A percentile compares a stretch with the other conserved stretches of the same genome.
These are phyloP conservation scores for Sparus aurata DNA, from an alignment of 2,797 vertebrate genomes.

Conservation along the genomic window DNA sequence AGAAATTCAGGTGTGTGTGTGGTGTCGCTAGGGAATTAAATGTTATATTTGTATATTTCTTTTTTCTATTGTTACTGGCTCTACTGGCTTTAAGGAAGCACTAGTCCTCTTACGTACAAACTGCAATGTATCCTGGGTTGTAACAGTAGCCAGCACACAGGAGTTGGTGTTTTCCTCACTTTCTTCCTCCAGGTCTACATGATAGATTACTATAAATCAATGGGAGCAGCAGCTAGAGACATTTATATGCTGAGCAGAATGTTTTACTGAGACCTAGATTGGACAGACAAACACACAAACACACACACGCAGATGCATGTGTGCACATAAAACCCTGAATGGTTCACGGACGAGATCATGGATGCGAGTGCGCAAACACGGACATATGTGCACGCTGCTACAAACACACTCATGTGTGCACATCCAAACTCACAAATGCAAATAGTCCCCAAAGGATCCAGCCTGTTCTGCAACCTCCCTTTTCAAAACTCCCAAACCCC, in stretches of 20 bases:
- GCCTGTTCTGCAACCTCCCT: constrained; percentile 12
- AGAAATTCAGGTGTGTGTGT: not conserved
- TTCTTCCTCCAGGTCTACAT: constrained; percentile 8
- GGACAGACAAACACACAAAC: constrained; percentile 9
- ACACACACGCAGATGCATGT: constrained; percentile 8
- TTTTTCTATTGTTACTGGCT: not conserved
- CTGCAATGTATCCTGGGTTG: constrained; percentile 10
- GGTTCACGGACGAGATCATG: constrained; percentile 3
- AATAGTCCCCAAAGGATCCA: constrained; percentile 56
- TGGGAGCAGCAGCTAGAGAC: constrained; percentile 36
- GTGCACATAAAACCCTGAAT: constrained; percentile 10
- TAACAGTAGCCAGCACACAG: constrained; percentile 6
- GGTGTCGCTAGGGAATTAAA: not conserved
- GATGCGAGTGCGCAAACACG: not conserved
- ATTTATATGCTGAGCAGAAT: constrained; percentile 32
- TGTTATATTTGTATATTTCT: not conserved
- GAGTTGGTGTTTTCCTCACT: constrained; percentile 3
- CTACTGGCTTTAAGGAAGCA: not conserved
- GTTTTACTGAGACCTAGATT: constrained; percentile 37
- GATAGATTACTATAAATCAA: constrained; percentile 49
- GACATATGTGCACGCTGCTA: constrained; percentile 13
- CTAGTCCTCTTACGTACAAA: not conserved
- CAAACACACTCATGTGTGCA: constrained; percentile 1
- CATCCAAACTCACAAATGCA: constrained; percentile 24
- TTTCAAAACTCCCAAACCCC: constrained; percentile 14